These are phyloP conservation scores for Caenorhabditis sp. DNA, from an alignment of 2,888 invertebrate species.

Conservation along the genomic window DNA sequence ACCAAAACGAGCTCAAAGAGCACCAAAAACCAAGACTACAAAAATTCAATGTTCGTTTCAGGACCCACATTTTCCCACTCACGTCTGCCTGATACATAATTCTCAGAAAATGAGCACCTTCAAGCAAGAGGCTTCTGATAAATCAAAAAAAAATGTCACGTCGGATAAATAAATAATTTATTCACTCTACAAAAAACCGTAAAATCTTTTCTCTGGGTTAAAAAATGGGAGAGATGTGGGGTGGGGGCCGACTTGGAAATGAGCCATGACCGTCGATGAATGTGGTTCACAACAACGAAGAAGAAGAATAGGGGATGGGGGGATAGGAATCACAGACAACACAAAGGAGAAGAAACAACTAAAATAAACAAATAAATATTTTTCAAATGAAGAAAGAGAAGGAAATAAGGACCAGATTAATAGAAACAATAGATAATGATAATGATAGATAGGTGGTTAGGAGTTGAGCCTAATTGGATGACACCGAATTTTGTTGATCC, in stretches of 20 bases:
- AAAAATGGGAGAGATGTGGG: not conserved
- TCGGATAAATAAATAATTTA: not conserved
- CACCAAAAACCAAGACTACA: constrained; percentile 34
- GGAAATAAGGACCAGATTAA: constrained; percentile 6
- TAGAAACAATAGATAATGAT: not conserved
- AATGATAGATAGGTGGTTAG: not conserved
- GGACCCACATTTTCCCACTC: not conserved
- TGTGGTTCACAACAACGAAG: constrained; percentile 21
- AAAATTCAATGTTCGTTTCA: not conserved
- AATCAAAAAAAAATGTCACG: constrained; percentile 8
- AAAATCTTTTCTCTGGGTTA: not conserved
- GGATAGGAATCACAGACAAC: not conserved
- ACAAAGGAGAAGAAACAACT: not conserved
- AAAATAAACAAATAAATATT: constrained; percentile 5
- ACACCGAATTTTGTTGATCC: not conserved
- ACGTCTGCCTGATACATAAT: constrained; percentile 41
- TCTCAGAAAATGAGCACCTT: not conserved
- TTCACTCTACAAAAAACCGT: not conserved
- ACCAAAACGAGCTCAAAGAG: constrained; percentile 36
- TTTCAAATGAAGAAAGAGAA: constrained; percentile 5
- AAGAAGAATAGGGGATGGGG: constrained; percentile 10
- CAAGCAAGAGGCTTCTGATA: not conserved
- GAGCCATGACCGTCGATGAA: too few relatives aligned
- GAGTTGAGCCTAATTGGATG: not conserved
- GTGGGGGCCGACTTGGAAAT: too few relatives aligned